A percentile compares a stretch with the other conserved stretches of the same genome.
Evolutionary conservation across 2,113 vertebrate genomes (phyloP).

Genomic region (Atrichornis clamosus): DNA sequence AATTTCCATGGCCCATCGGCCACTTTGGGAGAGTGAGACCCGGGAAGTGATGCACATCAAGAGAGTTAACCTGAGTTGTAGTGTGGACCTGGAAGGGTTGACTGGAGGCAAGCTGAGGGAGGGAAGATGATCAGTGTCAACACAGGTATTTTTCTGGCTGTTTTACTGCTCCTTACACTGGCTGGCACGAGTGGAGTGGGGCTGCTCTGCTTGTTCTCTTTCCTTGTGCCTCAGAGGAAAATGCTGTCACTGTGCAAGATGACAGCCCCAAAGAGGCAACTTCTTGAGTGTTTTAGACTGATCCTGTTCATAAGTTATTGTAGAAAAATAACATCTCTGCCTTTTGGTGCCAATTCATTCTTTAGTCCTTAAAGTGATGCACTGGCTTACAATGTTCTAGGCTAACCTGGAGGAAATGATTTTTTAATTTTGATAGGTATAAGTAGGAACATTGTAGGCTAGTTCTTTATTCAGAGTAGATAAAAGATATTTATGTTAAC

Average conservation of each 20-base stretch:
- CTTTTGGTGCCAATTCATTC: background rate
- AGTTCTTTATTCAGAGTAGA: background rate
- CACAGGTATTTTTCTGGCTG: background rate
- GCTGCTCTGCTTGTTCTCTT: background rate
- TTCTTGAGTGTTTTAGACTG: background rate
- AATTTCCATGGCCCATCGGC: background rate
- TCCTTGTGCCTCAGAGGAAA: background rate
- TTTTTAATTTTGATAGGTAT: background rate
- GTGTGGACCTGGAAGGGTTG: background rate
- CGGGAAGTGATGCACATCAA: rapidly evolving
- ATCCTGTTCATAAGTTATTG: background rate
- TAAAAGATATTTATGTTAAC: background rate
- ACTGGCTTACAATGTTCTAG: background rate
- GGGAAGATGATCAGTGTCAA: background rate
- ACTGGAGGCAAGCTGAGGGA: background rate
- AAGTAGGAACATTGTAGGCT: background rate
- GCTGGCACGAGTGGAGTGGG: background rate
- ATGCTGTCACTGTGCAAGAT: background rate
- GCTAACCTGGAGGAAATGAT: background rate
- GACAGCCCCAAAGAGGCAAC: background rate
- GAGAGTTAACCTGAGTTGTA: rapidly evolving
- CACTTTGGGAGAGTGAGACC: background rate
- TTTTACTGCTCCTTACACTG: background rate
- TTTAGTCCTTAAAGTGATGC: background rate
- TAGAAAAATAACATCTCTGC: background rate